A percentile compares a stretch with the other conserved stretches of the same genome.
Evolutionary conservation across 2,113 vertebrate species (phyloP).

Genomic region (Phycodurus eques): DNA sequence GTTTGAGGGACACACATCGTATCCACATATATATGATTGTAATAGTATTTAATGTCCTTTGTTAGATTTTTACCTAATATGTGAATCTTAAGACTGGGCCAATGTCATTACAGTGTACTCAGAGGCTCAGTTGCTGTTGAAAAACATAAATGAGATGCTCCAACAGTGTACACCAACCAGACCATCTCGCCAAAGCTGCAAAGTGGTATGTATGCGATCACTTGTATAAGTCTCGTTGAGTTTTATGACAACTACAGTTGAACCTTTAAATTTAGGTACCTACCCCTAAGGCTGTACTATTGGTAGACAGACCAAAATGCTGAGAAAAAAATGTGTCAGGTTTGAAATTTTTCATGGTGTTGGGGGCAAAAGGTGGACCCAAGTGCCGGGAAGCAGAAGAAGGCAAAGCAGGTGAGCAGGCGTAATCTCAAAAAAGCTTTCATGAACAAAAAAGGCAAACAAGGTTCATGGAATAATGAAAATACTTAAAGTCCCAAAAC

Average conservation of each 20-base stretch:
- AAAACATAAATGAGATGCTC: conserved; percentile 71
- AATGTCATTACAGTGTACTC: conserved; percentile 69
- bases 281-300: neutral
- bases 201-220: conserved; percentile 18
- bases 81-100: conserved; percentile 19
- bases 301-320: neutral
- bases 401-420: too few relatives aligned
- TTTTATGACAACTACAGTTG: neutral
- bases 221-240: neutral
- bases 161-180: conserved; percentile 16
- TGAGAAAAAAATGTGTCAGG: too few relatives aligned
- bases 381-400: too few relatives aligned
- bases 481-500: too few relatives aligned
- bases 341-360: too few relatives aligned
- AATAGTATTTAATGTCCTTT: neutral
- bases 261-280: neutral
- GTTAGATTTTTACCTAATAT: neutral
- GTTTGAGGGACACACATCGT: too few relatives aligned
- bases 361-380: too few relatives aligned
- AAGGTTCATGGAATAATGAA: too few relatives aligned
- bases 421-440: too few relatives aligned
- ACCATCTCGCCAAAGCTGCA: neutral
- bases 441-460: too few relatives aligned
- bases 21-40: too few relatives aligned
- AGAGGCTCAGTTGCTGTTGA: conserved; percentile 66